Base-by-base conservation (phyloP, 2,797 vertebrate species). In the Paguma larvata region DNA sequence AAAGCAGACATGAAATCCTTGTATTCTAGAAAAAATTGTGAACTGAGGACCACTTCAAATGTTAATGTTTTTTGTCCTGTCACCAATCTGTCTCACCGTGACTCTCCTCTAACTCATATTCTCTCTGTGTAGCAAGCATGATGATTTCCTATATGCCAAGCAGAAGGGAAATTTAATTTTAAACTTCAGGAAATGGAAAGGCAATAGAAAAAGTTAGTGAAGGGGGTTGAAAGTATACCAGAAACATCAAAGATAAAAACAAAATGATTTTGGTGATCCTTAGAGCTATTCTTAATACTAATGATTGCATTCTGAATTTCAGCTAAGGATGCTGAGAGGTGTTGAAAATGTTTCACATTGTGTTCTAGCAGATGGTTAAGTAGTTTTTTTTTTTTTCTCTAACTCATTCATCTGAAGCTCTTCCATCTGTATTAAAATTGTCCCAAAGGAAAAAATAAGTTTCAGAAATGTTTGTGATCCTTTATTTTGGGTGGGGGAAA, bases 381-480 rank as follows among this genome's bases (percentile, higher is more conserved):
- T 93, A 92, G 59, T 70, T 65, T 41, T 79, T 91, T 38, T 38
- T 38, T 38, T 77, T 97, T 89, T 90, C 41, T 38, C 90, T 91
- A 97, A 88, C 68, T 96, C 44, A 62, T 93, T 92, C 82, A 89
- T 92, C 84, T 89, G 78, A 96, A 96, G 38, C 59, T 89, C 63
- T 93, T 97, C 93, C 34, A 84, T 90, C 87, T 95, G n/a, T 97
- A 94, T 97, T 97, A 97, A 97, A 94, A 94, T 95, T 91, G 78
- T 94, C 87, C 90, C 93, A 95, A 91, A 95, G 82, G 97, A 82
- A 90, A 85, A 85, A 89, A 88, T 6, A 91, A 72, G 68, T 96
- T 95, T 97, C 53, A 96, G 87, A 96, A 94, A 92, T 97, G 86
- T 94, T 97, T 97, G 79, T 68, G 67, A 97, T 94, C 27, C 63